phyloP scores from a whole-genome alignment of 1,140 invertebrate species.

The Penaeus chinensis region DNA sequence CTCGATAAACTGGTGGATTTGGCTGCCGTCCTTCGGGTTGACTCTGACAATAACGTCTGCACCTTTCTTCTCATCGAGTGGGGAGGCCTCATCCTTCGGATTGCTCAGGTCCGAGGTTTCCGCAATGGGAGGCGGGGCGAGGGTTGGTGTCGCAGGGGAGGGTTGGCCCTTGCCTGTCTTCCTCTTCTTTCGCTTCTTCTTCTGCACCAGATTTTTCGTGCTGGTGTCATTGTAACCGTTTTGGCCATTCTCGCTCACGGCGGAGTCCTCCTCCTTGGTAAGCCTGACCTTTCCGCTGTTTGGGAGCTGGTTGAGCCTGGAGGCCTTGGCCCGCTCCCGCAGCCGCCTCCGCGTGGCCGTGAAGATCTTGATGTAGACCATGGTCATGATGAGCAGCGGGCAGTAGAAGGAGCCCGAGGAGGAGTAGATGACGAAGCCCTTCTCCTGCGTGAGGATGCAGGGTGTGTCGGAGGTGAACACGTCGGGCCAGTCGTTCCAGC shows the following conservation, averaged over 20 bases:
- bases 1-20: conserved; percentile 91
- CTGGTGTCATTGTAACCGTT: conserved; percentile 51
- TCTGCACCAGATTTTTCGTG: conserved; percentile 47
- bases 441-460: conserved; percentile 84
- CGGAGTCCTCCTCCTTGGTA: conserved; percentile 37
- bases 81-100: conserved; percentile 23
- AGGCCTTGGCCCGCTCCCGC: conserved; percentile 75
- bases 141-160: conserved; percentile 25
- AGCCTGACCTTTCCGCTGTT: conserved; percentile 29
- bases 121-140: conserved; percentile 29
- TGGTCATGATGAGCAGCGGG: conserved; percentile 92
- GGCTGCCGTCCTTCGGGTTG: conserved; percentile 65
- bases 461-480: conserved; percentile 78
- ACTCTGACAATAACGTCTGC: conserved; percentile 34
- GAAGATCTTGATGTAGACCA: conserved; percentile 95
- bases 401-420: conserved; percentile 96
- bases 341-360: conserved; percentile 85
- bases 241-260: conserved; percentile 57
- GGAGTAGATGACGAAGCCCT: conserved; percentile 93
- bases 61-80: conserved; percentile 32
- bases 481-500: conserved; percentile 97
- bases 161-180: conserved; percentile 25
- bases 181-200: conserved; percentile 56
- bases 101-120: conserved; percentile 39
- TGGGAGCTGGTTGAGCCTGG: conserved; percentile 36